Conservation (phyloP, 2,113 vertebrate genomes). For the Embiotoca jacksoni region DNA sequence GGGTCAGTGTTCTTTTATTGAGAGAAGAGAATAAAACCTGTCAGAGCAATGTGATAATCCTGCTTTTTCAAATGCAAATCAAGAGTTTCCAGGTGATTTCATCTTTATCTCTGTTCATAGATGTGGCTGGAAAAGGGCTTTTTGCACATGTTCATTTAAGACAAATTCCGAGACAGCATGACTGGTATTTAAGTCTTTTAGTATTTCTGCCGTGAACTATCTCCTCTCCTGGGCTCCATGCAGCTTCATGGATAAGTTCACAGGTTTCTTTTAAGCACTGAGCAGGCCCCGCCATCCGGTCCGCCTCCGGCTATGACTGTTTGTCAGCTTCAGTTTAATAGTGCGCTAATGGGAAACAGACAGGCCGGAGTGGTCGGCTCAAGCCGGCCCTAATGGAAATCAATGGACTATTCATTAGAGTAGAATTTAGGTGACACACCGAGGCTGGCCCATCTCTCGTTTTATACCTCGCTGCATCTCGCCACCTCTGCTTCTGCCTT, state of each 20-base stretch:
- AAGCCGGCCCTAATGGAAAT: constrained; percentile 83
- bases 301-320: constrained; percentile 51
- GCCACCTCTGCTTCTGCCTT: constrained; percentile 19
- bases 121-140: background rate
- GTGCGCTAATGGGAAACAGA: constrained; percentile 83
- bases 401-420: constrained; percentile 88
- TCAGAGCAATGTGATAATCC: background rate
- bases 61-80: constrained; percentile 46
- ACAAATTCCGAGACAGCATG: background rate
- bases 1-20: constrained; percentile 5
- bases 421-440: constrained; percentile 75
- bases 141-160: background rate
- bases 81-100: background rate
- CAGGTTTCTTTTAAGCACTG: constrained; percentile 33
- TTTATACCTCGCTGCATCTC: constrained; percentile 56
- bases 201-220: constrained; percentile 17
- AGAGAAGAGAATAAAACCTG: constrained; percentile 1
- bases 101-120: constrained; percentile 5
- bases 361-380: constrained; percentile 75
- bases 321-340: constrained; percentile 77
- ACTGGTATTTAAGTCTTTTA: constrained; percentile 13
- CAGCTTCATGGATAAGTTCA: constrained; percentile 48
- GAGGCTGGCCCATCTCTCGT: constrained; percentile 46
- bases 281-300: constrained; percentile 13
- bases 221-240: background rate